Percentiles rank a stretch among this genome's conserved stretches.
Evolutionary conservation across 2,888 invertebrate species (phyloP).

Genomic region (Drosophila mimetica): DNA sequence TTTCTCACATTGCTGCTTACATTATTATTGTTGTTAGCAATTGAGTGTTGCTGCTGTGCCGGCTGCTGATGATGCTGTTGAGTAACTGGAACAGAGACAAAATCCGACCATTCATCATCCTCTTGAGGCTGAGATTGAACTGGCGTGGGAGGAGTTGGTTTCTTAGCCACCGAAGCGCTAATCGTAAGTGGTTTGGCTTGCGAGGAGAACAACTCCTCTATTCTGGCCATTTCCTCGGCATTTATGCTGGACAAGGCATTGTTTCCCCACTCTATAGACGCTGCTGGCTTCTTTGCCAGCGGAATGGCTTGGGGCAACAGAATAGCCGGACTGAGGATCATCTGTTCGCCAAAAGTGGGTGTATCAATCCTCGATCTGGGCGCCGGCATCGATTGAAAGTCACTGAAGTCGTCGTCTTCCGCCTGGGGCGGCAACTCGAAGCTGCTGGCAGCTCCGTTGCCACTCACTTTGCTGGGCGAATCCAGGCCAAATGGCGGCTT

Average conservation of each 20-base stretch:
- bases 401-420: constrained; percentile 85
- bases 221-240: constrained; percentile 83
- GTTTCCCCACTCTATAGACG: constrained; percentile 86
- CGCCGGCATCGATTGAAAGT: constrained; percentile 84
- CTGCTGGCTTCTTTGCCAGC: constrained; percentile 66
- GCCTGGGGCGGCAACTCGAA: constrained; percentile 45
- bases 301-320: constrained; percentile 81
- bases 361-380: constrained; percentile 67
- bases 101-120: constrained; percentile 87
- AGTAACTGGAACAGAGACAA: constrained; percentile 84
- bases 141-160: constrained; percentile 33
- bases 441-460: constrained; percentile 13
- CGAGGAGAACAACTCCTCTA: constrained; percentile 83
- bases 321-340: constrained; percentile 83
- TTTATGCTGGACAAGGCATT: constrained; percentile 82
- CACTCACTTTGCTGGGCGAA: constrained; percentile 47
- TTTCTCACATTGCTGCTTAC: constrained; percentile 52
- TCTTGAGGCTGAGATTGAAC: constrained; percentile 56
- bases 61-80: constrained; percentile 32
- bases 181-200: constrained; percentile 71
- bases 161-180: constrained; percentile 73
- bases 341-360: constrained; percentile 71
- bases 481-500: constrained; percentile 81
- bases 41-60: constrained; percentile 7
- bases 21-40: constrained; percentile 36